Conservation (phyloP, 92 coral and sea anemone species). For the Hydrozoanthus gracilis region DNA sequence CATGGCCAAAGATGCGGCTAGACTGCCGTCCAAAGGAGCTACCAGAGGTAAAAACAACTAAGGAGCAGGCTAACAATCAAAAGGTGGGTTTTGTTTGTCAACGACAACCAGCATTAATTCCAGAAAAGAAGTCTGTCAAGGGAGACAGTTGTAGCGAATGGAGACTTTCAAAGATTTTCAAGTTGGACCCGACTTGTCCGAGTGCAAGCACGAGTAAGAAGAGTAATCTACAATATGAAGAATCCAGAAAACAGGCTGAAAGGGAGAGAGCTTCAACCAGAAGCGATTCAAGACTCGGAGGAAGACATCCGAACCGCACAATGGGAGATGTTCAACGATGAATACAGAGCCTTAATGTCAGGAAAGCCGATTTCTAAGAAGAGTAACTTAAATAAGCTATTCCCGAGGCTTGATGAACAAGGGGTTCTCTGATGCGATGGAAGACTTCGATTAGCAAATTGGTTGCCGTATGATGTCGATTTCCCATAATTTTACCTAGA, state of each 20-base stretch:
- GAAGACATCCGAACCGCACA: constrained; percentile 58
- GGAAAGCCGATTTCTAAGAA: constrained; percentile 39
- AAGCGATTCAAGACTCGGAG: constrained; percentile 56
- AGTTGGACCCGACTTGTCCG: constrained; percentile 34
- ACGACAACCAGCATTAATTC: no score
- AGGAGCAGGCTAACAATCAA: no score
- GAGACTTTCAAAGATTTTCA: no score
- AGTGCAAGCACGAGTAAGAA: constrained; percentile 57
- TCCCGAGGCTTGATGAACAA: constrained; percentile 60
- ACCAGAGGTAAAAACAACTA: no score
- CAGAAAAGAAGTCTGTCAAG: no score
- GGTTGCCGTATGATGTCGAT: constrained; percentile 64
- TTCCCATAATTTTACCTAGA: constrained; percentile 61
- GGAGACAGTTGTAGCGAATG: no score
- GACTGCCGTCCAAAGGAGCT: no score
- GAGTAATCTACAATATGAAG: constrained; percentile 52
- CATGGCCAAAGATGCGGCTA: no score
- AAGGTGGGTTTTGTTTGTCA: no score
- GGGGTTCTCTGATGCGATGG: constrained; percentile 65
- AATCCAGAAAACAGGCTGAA: constrained; percentile 18
- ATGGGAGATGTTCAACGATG: constrained; percentile 51
- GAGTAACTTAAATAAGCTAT: constrained; percentile 29
- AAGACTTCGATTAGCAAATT: constrained; percentile 65
- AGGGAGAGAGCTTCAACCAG: constrained; percentile 50
- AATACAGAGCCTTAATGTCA: constrained; percentile 54